Percentiles rank a stretch among this genome's conserved stretches.
phyloP scores from a whole-genome alignment of 2,113 vertebrate genomes.

The Cyprichromis sp. region DNA sequence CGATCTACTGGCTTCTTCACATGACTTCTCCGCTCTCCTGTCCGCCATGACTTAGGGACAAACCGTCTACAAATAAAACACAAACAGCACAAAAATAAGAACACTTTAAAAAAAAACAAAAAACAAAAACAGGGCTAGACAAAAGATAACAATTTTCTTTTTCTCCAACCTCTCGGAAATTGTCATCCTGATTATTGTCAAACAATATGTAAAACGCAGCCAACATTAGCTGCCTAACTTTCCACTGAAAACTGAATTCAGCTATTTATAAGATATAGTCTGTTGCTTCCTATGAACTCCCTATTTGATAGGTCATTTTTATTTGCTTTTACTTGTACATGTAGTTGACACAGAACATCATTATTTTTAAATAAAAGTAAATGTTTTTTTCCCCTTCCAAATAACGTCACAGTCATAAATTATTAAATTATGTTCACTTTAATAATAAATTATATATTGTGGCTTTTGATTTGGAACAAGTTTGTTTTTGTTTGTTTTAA shows the following conservation, averaged over 20 bases:
- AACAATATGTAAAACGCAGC: background rate
- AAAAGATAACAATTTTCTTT: background rate
- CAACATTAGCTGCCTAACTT: background rate
- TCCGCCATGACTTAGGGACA: constrained; percentile 99
- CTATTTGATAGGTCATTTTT: background rate
- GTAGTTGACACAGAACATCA: background rate
- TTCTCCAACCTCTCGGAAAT: background rate
- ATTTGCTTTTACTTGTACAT: background rate
- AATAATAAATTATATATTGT: background rate
- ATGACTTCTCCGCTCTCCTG: constrained; percentile 99
- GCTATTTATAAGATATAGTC: background rate
- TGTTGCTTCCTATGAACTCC: background rate
- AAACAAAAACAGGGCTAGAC: background rate
- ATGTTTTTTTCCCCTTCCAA: rapidly evolving
- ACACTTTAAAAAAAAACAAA: rapidly evolving
- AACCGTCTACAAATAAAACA: constrained; percentile 75
- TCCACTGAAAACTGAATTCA: background rate
- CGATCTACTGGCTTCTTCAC: constrained; percentile 98
- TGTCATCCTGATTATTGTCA: background rate
- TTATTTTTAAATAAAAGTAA: background rate
- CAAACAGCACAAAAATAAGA: background rate
- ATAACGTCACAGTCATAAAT: background rate
- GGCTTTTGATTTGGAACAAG: background rate
- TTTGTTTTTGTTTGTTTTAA: background rate
- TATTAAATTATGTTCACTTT: background rate